Evolutionary conservation across 2,113 vertebrate species (phyloP), one percentile per base, ranked within the genome.

Genomic region (Nymphicus hollandicus): DNA sequence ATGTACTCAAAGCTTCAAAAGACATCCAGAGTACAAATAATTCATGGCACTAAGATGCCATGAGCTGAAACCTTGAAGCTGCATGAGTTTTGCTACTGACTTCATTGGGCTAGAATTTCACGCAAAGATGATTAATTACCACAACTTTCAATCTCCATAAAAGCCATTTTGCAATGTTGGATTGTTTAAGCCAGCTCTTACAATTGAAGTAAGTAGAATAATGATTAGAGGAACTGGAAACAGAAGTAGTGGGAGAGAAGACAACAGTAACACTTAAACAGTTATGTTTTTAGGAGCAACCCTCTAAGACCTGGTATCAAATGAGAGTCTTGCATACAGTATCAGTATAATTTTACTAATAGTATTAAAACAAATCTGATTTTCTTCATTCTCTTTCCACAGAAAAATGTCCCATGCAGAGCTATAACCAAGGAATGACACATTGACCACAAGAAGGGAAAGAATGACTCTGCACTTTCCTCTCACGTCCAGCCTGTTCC

Each of bases 381-480:
- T 93, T 94, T 44, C 25, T 70, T 88, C 19, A 65, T 83, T 91
- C 80, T 95, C 53, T 79, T 96, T 96, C 93, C 69, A 27, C 52
- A 81, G 78, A 15, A 93, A 81, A 81, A 20, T 66, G 86, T 89
- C 73, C 33, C 60, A 64, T 68, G 81, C 72, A 66, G 10, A 10
- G 29, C 66, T 74, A 63, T 69, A 88, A 82, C 50, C 58, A 49
- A 49, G 64, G 70, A 72, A 82, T 82, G 88, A 93, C 71, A 90
- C 68, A 77, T 1, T 25, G 10, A 94, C 95, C 74, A 6, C 90
- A 96, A 90, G 76, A 84, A 93, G 58, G 72, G 66, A 93, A 95
- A 91, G 83, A 93, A 91, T 87, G 84, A 95, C 81, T 90, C 88
- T 60, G 74, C 86, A 89, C 43, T 94, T 91, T 89, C 47, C 23